Conservation (phyloP, 2,888 invertebrate species). For the Spilosoma lubricipeda region DNA sequence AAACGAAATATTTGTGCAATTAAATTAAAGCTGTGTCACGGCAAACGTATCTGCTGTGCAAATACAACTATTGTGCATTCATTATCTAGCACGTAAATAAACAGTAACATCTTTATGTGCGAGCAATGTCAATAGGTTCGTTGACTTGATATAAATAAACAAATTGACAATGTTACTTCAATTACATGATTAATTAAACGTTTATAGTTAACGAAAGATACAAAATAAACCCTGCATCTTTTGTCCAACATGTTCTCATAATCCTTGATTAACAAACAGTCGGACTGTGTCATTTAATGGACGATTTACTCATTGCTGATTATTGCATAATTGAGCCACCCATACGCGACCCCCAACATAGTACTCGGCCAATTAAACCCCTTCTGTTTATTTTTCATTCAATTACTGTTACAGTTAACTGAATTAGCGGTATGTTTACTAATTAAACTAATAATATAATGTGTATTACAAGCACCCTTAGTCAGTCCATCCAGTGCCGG, state of each 20-base stretch:
- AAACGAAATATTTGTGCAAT: constrained; percentile 26
- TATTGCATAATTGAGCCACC: constrained; percentile 85
- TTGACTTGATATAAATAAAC: constrained; percentile 44
- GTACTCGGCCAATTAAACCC: constrained; percentile 65
- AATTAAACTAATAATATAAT: constrained; percentile 58
- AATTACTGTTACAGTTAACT: constrained; percentile 71
- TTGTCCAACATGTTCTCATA: background rate
- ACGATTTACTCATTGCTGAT: constrained; percentile 74
- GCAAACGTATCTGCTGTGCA: constrained; percentile 32
- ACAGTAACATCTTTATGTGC: constrained; percentile 36
- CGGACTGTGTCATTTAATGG: constrained; percentile 38
- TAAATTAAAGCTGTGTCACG: constrained; percentile 17
- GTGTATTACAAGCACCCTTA: background rate
- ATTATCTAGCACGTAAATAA: constrained; percentile 47
- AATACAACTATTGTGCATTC: constrained; percentile 44
- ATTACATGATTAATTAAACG: constrained; percentile 35
- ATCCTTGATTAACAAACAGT: background rate
- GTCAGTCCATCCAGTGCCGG: too few species aligned
- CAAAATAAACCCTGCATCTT: background rate
- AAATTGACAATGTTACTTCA: constrained; percentile 40
- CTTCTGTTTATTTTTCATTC: constrained; percentile 78
- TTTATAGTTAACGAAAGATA: constrained; percentile 26
- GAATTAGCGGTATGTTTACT: constrained; percentile 64
- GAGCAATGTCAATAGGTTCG: constrained; percentile 51
- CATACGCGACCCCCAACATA: constrained; percentile 74